Evolutionary conservation across 2,797 vertebrate genomes (phyloP).

Genomic region (Geotrypetes seraphini): DNA sequence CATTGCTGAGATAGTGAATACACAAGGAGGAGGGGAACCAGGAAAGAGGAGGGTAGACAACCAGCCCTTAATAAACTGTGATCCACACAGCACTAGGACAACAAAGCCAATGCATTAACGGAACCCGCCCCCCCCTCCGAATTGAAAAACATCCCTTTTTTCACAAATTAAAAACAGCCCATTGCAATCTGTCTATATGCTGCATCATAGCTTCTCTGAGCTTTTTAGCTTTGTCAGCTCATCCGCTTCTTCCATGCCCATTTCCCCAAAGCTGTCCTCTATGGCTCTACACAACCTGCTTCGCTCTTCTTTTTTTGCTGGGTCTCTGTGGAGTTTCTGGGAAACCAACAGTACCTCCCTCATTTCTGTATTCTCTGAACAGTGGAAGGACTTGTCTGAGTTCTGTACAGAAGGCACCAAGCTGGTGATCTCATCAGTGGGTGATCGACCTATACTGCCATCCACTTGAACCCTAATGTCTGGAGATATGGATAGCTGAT

Average conservation of each 20-base stretch:
- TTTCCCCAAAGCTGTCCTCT: constrained; percentile 36
- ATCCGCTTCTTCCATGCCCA: constrained; percentile 35
- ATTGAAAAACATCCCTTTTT: constrained; percentile 34
- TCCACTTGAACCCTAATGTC: constrained; percentile 94
- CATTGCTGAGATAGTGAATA: constrained; percentile 49
- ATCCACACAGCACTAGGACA: constrained; percentile 60
- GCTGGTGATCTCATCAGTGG: constrained; percentile 86
- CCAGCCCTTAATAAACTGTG: constrained; percentile 51
- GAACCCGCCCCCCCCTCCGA: constrained; percentile 24
- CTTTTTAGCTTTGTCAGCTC: constrained; percentile 77
- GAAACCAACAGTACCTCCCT: constrained; percentile 31
- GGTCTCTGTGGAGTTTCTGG: constrained; percentile 42
- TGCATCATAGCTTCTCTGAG: constrained; percentile 45
- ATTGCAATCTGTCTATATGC: constrained; percentile 26
- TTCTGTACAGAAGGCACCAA: constrained; percentile 70
- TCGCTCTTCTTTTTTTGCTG: constrained; percentile 22
- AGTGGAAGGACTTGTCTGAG: constrained; percentile 31
- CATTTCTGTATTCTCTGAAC: constrained; percentile 29
- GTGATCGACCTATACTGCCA: constrained; percentile 94
- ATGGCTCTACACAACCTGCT: constrained; percentile 27
- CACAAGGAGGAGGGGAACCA: constrained; percentile 25
- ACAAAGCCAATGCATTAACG: constrained; percentile 35
- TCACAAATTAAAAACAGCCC: constrained; percentile 27
- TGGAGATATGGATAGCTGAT: constrained; percentile 89
- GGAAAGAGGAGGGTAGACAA: constrained; percentile 29